These are phyloP conservation scores for Cynopterus sphinx DNA, from an alignment of 2,797 vertebrate species.

Conservation along the genomic window DNA sequence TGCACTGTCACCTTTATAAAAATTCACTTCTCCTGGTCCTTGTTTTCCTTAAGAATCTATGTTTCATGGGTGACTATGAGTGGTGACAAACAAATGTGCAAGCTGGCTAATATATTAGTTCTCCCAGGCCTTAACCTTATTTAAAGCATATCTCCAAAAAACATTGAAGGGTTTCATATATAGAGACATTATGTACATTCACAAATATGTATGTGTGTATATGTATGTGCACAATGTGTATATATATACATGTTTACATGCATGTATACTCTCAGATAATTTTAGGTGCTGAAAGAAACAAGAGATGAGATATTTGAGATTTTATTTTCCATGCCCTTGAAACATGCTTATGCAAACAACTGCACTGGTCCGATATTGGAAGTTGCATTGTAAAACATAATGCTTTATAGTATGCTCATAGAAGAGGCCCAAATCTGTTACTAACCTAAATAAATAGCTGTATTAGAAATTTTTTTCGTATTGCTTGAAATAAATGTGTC, in stretches of 20 bases:
- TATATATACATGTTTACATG: not conserved
- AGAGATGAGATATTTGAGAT: not conserved
- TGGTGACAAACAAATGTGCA: not conserved
- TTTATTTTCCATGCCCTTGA: not conserved
- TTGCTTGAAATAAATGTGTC: not conserved
- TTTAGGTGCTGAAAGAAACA: not conserved
- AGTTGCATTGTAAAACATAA: not conserved
- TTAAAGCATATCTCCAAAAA: not conserved
- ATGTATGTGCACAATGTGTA: not conserved
- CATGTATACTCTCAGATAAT: not conserved
- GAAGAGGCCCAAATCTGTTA: not conserved
- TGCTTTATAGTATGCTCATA: not conserved
- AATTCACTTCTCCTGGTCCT: not conserved
- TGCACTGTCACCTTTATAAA: not conserved
- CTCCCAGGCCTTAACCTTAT: not conserved
- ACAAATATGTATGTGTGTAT: not conserved
- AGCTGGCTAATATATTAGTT: not conserved
- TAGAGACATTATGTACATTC: not conserved
- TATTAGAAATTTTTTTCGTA: constrained; percentile 4
- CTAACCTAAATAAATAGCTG: not conserved
- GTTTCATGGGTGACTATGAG: not conserved
- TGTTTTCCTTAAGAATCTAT: not conserved
- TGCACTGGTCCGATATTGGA: not conserved
- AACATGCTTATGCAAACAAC: not conserved
- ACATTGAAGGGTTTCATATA: not conserved